Evolutionary conservation across 2,888 invertebrate genomes (phyloP), one percentile per base, ranked within the genome.

Genomic region (Netelia melanura): DNA sequence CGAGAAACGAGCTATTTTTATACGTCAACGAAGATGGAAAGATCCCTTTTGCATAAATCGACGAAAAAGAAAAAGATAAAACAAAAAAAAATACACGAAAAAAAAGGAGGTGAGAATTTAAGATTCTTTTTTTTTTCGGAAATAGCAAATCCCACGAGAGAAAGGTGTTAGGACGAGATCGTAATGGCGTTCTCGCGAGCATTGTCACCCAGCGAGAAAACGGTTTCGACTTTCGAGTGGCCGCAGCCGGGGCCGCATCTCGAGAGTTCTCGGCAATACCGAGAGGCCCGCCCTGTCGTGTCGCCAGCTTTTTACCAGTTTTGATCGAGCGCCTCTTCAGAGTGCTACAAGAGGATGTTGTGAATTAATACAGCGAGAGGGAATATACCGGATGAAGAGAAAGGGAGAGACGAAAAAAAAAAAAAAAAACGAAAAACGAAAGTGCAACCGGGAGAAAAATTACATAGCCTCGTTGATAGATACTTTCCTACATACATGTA

Each of bases 301-400:
- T 88, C 88, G 86, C 89, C 82, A 17, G 90, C 91, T 92, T 91
- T 91, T 92, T 87, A 90, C 89, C 90, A 89, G 88, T 87, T 91
- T 91, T 93, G 93, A 93, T 93, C 87, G 92, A 93, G 92, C 92
- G 92, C 91, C 92, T 89, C 93, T 92, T 89, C 90, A 92, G 84
- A 90, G 90, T 89, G 90, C 90, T 87, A 88, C 90, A 91, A 92
- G 89, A 79, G 78, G 88, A 92, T 89, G 30, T 30, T 30, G 91
- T 89, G 92, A 92, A 92, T 92, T 92, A 92, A 88, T 89, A 88
- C 87, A 81, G 52, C 38, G 58, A 79, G 75, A 75, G 79, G 56
- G 56, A 82, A 78, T 72, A n/a, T 54, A 58, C 58, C 67, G 58
- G 21, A 67, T 61, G 58, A 11, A 67, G 30, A 61, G 62, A 67